phyloP scores from a whole-genome alignment of 2,888 invertebrate species.

The Lasius platythorax region DNA sequence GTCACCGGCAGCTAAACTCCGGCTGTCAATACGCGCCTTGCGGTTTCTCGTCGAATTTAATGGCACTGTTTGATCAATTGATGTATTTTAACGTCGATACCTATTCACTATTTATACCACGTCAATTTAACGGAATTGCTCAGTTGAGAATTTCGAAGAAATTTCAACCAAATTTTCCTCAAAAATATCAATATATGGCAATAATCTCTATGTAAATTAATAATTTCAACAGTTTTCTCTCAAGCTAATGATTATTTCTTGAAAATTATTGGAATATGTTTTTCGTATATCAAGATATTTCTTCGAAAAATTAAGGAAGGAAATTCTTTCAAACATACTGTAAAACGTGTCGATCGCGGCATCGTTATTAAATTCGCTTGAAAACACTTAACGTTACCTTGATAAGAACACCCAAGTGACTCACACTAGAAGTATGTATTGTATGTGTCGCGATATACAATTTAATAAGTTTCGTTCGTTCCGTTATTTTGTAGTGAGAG shows the following conservation, averaged over 20 bases:
- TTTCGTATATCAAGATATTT: not conserved
- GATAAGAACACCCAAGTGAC: slow-evolving; percentile 47
- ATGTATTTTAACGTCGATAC: slow-evolving; percentile 20
- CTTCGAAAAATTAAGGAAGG: not conserved
- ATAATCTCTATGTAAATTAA: not conserved
- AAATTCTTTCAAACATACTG: slow-evolving; percentile 6
- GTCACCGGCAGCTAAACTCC: slow-evolving; percentile 9
- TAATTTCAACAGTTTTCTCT: too few relatives aligned
- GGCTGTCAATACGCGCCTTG: not conserved
- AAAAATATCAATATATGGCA: not conserved
- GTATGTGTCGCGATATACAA: not conserved
- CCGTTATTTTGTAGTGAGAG: not conserved
- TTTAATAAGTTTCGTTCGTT: not conserved
- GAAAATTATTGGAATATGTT: not conserved
- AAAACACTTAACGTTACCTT: slow-evolving; percentile 39
- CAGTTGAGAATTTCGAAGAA: not conserved
- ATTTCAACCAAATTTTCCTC: not conserved
- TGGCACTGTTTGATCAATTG: slow-evolving; percentile 3
- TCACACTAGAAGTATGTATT: slow-evolving; percentile 1
- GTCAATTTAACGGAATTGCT: slow-evolving; percentile 15
- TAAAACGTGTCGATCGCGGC: not conserved
- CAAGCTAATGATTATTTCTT: too few relatives aligned
- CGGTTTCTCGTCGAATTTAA: not conserved
- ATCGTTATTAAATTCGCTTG: slow-evolving; percentile 29
- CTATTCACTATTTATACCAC: not conserved